These are phyloP conservation scores for Drosophila prostipennis DNA, from an alignment of 2,888 invertebrate species.

Conservation along the genomic window DNA sequence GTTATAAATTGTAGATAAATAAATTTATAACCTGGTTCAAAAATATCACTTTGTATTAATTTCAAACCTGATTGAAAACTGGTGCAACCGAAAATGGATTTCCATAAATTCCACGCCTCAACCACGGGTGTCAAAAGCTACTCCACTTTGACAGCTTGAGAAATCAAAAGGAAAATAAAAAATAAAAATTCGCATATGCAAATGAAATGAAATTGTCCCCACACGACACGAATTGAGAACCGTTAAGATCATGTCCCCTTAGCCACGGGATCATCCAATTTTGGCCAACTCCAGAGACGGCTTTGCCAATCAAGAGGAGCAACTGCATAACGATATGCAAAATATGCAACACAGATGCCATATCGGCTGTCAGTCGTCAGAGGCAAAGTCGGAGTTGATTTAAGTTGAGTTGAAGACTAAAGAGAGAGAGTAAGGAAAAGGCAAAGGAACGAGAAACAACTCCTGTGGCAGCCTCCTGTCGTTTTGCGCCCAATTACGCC, in stretches of 20 bases:
- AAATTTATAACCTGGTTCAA: not conserved
- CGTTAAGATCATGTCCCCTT: slow-evolving; percentile 48
- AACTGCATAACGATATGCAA: slow-evolving; percentile 78
- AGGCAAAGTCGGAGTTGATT: slow-evolving; percentile 32
- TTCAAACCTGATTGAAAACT: not conserved
- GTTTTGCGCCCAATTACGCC: slow-evolving; percentile 81
- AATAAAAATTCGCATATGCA: slow-evolving; percentile 34
- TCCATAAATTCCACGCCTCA: slow-evolving; percentile 7
- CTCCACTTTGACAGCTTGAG: slow-evolving; percentile 30
- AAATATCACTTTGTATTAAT: too few relatives aligned
- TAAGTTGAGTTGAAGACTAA: slow-evolving; percentile 20
- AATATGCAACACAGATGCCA: slow-evolving; percentile 74
- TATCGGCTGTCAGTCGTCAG: slow-evolving; percentile 50
- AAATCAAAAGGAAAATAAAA: not conserved
- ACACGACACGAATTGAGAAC: slow-evolving; percentile 44
- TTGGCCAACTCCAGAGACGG: slow-evolving; percentile 45
- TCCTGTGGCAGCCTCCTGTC: slow-evolving; percentile 66
- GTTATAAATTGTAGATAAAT: too few relatives aligned
- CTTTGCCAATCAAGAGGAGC: slow-evolving; percentile 49
- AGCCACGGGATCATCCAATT: slow-evolving; percentile 45
- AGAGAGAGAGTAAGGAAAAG: not conserved
- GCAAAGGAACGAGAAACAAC: slow-evolving; percentile 8
- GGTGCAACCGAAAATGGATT: not conserved
- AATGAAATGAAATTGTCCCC: slow-evolving; percentile 40
- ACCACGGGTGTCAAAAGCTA: slow-evolving; percentile 18